Evolutionary conservation across 2,113 vertebrate species (phyloP).

Genomic region (Rhinopithecus roxellana): DNA sequence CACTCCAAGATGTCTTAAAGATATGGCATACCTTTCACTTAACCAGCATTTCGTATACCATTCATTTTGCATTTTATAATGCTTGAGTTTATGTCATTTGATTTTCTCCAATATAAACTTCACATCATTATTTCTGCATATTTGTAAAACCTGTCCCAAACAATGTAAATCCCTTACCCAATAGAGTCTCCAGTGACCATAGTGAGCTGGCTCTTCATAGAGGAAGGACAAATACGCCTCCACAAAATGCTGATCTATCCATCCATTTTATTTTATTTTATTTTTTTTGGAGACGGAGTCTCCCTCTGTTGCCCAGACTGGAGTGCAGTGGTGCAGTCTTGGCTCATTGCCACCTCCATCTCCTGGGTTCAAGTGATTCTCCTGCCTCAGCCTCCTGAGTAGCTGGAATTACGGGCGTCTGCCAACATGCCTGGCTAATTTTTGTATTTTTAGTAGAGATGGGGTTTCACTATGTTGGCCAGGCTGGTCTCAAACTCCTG

Average conservation of each 20-base stretch:
- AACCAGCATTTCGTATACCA: not conserved
- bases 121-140: slow-evolving; percentile 6
- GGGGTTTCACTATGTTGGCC: too few species aligned
- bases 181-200: not conserved
- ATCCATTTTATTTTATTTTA: not conserved
- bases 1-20: not conserved
- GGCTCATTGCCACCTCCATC: too few species aligned
- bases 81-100: not conserved
- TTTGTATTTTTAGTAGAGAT: too few species aligned
- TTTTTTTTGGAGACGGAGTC: too few species aligned
- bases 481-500: too few species aligned
- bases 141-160: not conserved
- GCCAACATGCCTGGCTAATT: too few species aligned
- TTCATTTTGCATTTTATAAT: slow-evolving; percentile 13
- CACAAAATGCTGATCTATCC: not conserved
- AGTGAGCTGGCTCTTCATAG: not conserved
- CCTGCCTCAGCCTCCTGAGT: too few species aligned
- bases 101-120: not conserved
- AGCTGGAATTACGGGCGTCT: too few species aligned
- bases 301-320: too few species aligned
- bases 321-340: too few species aligned
- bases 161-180: not conserved
- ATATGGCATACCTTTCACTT: not conserved
- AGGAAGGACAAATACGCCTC: not conserved
- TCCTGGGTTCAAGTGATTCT: too few species aligned